A percentile compares a stretch with the other conserved stretches of the same genome.
Conservation (phyloP, 2,113 vertebrate species). For the Larimichthys polyactis region DNA sequence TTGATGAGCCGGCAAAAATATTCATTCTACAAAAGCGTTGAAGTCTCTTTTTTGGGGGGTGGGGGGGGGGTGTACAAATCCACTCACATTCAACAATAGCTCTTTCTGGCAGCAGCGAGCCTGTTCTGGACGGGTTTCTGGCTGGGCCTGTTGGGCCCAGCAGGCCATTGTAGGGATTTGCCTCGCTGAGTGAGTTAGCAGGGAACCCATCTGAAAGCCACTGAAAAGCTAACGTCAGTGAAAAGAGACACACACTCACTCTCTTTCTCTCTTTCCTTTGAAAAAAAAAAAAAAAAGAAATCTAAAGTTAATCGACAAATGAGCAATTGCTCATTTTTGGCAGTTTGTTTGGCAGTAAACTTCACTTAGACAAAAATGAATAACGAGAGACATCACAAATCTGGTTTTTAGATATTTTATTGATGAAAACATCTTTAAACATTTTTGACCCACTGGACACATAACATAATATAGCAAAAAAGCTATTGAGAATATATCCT, state of each 20-base stretch:
- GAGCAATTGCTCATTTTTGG: constrained; percentile 39
- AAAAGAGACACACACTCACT: constrained; percentile 54
- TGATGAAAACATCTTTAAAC: constrained; percentile 80
- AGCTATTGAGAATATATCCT: constrained; percentile 79
- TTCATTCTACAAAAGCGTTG: constrained; percentile 70
- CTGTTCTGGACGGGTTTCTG: constrained; percentile 70
- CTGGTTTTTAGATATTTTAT: constrained; percentile 80
- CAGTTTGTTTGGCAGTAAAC: constrained; percentile 16
- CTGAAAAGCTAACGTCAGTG: constrained; percentile 63
- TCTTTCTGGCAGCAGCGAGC: constrained; percentile 73
- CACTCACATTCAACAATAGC: constrained; percentile 69
- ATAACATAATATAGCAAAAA: constrained; percentile 77
- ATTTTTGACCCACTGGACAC: constrained; percentile 79
- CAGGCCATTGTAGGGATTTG: constrained; percentile 72
- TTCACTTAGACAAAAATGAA: constrained; percentile 39
- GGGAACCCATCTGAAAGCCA: constrained; percentile 64
- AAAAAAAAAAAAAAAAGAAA: background rate
- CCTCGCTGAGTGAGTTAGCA: constrained; percentile 55
- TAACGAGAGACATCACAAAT: constrained; percentile 35
- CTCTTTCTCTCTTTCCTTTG: constrained; percentile 32
- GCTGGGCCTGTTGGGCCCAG: constrained; percentile 59
- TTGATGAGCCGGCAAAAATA: constrained; percentile 79
- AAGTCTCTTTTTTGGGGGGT: constrained; percentile 65
- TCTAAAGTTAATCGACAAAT: constrained; percentile 28
- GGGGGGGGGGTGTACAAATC: constrained; percentile 66